Evolutionary conservation across 2,113 vertebrate species (phyloP).

Genomic region (Ictalurus punctatus): DNA sequence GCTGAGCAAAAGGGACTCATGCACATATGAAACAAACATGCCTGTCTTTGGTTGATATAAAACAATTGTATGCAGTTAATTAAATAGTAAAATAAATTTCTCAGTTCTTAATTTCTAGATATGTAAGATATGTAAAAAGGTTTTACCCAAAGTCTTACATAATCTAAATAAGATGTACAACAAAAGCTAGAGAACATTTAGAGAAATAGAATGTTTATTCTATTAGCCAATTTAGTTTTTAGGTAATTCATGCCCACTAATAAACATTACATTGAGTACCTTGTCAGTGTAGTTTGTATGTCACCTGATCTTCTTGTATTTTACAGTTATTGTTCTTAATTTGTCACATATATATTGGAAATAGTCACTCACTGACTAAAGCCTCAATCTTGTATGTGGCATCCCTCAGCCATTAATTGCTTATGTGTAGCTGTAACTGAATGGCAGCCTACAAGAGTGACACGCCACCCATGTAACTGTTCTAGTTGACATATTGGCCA

Average conservation of each 20-base stretch:
- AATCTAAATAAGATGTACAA: background rate
- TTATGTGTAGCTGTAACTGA: constrained; percentile 42
- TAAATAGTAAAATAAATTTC: background rate
- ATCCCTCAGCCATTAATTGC: constrained; percentile 50
- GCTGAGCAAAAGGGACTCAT: background rate
- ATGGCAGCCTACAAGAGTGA: constrained; percentile 58
- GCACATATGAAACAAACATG: background rate
- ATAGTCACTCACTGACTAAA: background rate
- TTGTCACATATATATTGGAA: background rate
- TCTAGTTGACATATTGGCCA: constrained; percentile 49
- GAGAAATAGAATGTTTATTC: background rate
- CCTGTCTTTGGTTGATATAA: background rate
- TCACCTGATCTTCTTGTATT: background rate
- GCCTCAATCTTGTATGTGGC: background rate
- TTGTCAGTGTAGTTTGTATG: background rate
- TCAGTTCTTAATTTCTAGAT: background rate
- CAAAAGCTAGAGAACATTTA: background rate
- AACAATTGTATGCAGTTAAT: background rate
- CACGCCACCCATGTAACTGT: constrained; percentile 60
- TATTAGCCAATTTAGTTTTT: background rate
- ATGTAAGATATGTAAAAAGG: background rate
- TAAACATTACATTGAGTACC: background rate
- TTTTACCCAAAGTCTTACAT: background rate
- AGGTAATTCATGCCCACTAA: background rate
- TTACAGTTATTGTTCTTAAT: background rate